Evolutionary conservation across 1,140 invertebrate species (phyloP).

Genomic region (Lepidotrigona ventralis): DNA sequence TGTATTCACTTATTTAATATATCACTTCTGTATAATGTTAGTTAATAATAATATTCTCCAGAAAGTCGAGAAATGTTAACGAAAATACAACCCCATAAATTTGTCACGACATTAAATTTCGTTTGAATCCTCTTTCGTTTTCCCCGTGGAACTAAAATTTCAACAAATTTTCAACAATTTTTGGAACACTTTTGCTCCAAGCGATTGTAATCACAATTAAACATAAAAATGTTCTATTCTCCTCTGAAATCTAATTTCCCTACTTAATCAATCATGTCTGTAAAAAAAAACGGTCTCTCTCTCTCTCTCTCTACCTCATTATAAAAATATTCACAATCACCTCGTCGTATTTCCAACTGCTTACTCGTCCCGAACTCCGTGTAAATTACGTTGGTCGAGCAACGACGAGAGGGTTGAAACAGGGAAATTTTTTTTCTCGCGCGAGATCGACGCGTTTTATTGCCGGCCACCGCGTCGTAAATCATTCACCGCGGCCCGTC

Average conservation of each 20-base stretch:
- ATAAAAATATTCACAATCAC: slow-evolving; percentile 6
- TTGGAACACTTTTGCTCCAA: neutral
- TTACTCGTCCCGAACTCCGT: neutral
- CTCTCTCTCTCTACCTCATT: neutral
- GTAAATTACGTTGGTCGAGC: neutral
- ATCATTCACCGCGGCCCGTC: neutral
- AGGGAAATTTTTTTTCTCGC: neutral
- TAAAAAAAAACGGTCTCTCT: too few relatives aligned
- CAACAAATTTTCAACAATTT: neutral
- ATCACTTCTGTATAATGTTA: too few relatives aligned
- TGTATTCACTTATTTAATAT: too few relatives aligned
- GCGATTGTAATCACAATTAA: neutral
- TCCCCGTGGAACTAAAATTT: neutral
- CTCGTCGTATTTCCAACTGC: neutral
- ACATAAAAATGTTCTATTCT: neutral
- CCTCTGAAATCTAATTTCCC: neutral
- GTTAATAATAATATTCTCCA: too few relatives aligned
- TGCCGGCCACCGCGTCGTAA: slow-evolving; percentile 22
- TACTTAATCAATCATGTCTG: too few relatives aligned
- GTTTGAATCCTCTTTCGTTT: neutral
- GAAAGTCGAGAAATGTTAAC: too few relatives aligned
- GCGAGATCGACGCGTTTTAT: slow-evolving; percentile 32
- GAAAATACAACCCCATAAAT: neutral
- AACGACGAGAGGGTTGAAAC: neutral
- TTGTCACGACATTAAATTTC: neutral